phyloP scores from a whole-genome alignment of 2,797 vertebrate genomes.

The Gymnopithys bicolor region DNA sequence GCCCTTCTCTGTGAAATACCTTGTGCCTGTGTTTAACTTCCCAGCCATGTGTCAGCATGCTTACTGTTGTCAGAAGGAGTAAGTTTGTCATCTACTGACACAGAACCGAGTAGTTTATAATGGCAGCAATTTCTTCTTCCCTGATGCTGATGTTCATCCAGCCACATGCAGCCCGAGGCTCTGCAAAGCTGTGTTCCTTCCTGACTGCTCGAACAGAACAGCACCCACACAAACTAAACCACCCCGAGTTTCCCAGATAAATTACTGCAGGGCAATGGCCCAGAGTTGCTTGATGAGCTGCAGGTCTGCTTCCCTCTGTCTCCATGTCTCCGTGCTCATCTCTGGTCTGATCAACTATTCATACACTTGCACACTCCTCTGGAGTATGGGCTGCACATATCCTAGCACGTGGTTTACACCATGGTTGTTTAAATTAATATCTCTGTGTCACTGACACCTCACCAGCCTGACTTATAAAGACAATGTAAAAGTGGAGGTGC shows the following conservation, averaged over 20 bases:
- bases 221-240: background rate
- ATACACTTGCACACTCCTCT: background rate
- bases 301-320: background rate
- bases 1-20: background rate
- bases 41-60: background rate
- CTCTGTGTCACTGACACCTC: background rate
- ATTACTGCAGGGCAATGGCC: background rate
- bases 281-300: background rate
- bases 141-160: background rate
- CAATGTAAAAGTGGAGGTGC: background rate
- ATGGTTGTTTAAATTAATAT: background rate
- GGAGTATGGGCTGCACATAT: background rate
- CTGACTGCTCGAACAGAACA: background rate
- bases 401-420: background rate
- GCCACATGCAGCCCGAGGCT: fast-evolving
- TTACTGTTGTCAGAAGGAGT: background rate
- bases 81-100: background rate
- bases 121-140: background rate
- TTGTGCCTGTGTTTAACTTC: background rate
- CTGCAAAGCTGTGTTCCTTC: background rate
- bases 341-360: background rate
- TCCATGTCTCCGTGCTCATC: background rate
- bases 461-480: background rate
- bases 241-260: background rate
- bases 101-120: background rate